Base-by-base conservation (phyloP, 2,888 invertebrate genomes). In the Cataglyphis altisquamis region DNA sequence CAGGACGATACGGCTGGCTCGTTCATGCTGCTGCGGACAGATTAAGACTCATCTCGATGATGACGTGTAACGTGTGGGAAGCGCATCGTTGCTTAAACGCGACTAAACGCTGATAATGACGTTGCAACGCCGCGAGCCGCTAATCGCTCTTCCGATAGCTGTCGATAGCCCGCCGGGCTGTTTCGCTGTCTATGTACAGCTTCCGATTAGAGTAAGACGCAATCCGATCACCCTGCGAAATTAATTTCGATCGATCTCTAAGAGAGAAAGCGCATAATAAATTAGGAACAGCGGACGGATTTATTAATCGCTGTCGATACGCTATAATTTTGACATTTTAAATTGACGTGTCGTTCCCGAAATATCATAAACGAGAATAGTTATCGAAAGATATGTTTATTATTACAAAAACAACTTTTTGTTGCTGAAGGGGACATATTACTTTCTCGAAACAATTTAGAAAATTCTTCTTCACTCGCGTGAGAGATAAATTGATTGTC, bases 1-100 rank as follows among this genome's bases (percentile, higher is more conserved):
- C 91, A 91, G 91, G 91, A 91, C 91, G 91, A 91, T 91, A 91
- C 91, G 91, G 80, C 90, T 91, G 91, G 87, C 90, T 81, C 87
- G 91, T 87, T 70, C 63, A 84, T 78, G 55, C 89, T 86, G 77
- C 77, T 80, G 64, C 90, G 52, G 70, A 70, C 77, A 57, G 63
- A 39, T 39, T 78, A 62, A 63, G 73, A 80, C 41, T 60, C 39
- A 21, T 57, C 36, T 39, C 57, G 57, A 39, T 5, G 39, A 25
- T 60, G 72, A 72, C 72, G 21, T 39, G 21, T 60, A 60, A 72
- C 72, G 57, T 36, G 52, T 12, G 9, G 10, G 32, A 32, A n/a
- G 36, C 21, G 29, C 15, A n/a, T 39, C 39, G 64, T 29, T 41
- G 41, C 66, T 82, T 66, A 55, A 70, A 21, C 70, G 78, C 36